A percentile compares a stretch with the other conserved stretches of the same genome.
These are phyloP conservation scores for Branchellion lobata DNA, from an alignment of 2,888 invertebrate genomes.

Conservation along the genomic window DNA sequence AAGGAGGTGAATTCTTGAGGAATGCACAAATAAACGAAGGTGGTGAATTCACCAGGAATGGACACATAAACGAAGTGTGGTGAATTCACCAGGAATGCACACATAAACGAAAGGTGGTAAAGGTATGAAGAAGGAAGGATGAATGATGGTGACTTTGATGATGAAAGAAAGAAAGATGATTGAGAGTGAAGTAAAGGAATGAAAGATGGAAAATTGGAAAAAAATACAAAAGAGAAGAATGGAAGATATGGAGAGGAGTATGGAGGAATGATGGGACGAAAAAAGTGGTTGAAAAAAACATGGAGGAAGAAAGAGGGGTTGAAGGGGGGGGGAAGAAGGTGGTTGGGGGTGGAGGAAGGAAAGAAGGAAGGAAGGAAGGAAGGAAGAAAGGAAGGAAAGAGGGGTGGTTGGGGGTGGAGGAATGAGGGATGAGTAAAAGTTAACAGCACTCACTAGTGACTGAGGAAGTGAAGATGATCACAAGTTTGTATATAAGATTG, in stretches of 20 bases:
- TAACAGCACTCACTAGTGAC: neutral
- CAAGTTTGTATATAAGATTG: conserved; percentile 2
- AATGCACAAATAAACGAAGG: too few species aligned
- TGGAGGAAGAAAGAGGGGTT: neutral
- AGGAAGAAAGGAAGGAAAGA: neutral
- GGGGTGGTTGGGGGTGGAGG: neutral
- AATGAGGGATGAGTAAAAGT: neutral
- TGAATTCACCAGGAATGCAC: too few species aligned
- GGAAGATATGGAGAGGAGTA: neutral
- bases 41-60: too few species aligned
- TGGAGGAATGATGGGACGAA: neutral
- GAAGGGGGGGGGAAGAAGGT: neutral
- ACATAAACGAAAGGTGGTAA: too few species aligned
- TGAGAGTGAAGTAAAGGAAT: neutral
- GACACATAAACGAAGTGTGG: too few species aligned
- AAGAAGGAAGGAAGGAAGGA: neutral
- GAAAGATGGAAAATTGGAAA: neutral
- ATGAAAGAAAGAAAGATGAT: neutral
- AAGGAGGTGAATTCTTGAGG: too few species aligned
- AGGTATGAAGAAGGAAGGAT: too few species aligned
- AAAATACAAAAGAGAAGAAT: neutral
- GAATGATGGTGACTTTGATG: too few species aligned
- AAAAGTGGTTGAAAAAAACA: neutral
- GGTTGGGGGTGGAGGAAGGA: neutral
- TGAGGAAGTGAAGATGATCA: neutral